These are phyloP conservation scores for Anas flavirostris DNA, from an alignment of 2,797 vertebrate species.

Conservation along the genomic window DNA sequence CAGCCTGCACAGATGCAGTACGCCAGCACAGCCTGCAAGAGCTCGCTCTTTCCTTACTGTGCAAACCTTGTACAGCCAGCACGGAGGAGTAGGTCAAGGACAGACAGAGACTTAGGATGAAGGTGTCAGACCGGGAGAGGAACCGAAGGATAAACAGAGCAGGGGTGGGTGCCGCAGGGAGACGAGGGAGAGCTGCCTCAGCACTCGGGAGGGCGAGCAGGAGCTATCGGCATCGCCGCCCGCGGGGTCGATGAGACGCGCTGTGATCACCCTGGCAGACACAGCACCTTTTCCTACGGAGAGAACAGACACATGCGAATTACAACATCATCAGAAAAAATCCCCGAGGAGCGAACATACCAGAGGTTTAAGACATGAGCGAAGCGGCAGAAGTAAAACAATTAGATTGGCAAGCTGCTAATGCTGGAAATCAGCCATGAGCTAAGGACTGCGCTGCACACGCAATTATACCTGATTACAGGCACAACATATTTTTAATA, in stretches of 20 bases:
- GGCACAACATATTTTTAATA: neutral
- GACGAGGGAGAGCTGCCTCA: neutral
- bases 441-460: neutral
- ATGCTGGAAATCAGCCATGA: neutral
- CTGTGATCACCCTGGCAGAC: neutral
- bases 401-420: neutral
- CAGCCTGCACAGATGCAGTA: too few species aligned
- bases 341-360: neutral
- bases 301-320: neutral
- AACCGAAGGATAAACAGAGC: neutral
- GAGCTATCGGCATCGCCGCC: neutral
- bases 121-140: neutral
- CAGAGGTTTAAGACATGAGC: neutral
- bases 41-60: accelerated
- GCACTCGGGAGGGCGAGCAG: accelerated
- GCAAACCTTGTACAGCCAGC: neutral
- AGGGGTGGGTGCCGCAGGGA: neutral
- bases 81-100: neutral
- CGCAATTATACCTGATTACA: neutral
- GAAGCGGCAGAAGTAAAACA: neutral
- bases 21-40: accelerated
- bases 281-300: neutral
- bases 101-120: neutral
- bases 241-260: accelerated
- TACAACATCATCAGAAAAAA: neutral